Conservation (phyloP, 2,888 invertebrate genomes). For the Eudemis profundana region DNA sequence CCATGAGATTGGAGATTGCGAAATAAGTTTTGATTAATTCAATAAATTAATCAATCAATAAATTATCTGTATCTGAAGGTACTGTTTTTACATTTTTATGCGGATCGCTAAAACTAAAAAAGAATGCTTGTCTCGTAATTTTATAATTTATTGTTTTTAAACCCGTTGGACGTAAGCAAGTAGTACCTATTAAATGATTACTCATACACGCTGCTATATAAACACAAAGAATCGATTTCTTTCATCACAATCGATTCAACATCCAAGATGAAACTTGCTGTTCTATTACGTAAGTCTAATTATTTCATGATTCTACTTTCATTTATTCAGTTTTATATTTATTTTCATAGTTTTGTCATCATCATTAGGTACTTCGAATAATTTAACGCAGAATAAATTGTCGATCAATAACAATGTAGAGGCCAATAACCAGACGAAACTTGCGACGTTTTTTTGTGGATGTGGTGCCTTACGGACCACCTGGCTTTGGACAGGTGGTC, state of each 20-base stretch:
- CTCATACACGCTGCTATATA: slow-evolving; percentile 15
- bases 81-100: background rate
- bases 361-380: no score
- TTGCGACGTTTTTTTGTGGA: no score
- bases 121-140: background rate
- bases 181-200: background rate
- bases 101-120: background rate
- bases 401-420: no score
- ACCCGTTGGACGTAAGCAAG: background rate
- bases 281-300: slow-evolving; percentile 15
- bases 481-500: no score
- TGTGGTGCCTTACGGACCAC: no score
- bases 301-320: background rate
- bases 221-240: background rate
- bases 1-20: no score
- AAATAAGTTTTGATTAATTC: no score
- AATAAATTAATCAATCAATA: no score
- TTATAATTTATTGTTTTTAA: background rate
- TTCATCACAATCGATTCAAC: slow-evolving; percentile 1
- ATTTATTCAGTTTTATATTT: background rate
- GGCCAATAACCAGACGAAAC: no score
- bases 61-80: no score
- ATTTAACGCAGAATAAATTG: no score
- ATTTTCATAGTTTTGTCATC: background rate
- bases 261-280: slow-evolving; percentile 26